These are phyloP conservation scores for Trypoxylon attenuatum DNA, from an alignment of 2,888 invertebrate genomes.

Conservation along the genomic window DNA sequence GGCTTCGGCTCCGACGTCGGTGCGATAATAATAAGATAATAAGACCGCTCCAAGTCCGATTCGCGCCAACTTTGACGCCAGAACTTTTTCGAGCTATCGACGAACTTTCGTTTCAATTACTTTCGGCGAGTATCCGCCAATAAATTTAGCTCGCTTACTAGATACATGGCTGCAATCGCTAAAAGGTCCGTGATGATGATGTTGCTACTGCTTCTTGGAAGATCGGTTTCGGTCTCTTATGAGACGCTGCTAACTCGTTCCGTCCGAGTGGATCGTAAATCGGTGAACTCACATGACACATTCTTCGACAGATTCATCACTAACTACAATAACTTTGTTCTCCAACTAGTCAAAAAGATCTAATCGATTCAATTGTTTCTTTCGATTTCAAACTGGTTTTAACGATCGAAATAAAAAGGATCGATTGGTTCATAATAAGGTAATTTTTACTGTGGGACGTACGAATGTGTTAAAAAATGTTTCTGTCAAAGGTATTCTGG, in stretches of 20 bases:
- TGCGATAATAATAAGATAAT: no score
- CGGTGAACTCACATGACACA: no score
- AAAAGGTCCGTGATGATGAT: conserved; percentile 62
- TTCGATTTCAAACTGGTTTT: no score
- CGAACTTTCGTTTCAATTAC: conserved; percentile 65
- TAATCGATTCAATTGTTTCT: no score
- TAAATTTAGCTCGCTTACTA: conserved; percentile 61
- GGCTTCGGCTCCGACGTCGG: not conserved
- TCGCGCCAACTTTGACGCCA: not conserved
- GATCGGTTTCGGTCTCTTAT: conserved; percentile 28
- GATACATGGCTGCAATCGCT: conserved; percentile 70
- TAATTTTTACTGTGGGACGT: no score
- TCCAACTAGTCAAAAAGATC: no score
- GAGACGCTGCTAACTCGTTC: conserved; percentile 18
- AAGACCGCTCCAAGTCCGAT: not conserved
- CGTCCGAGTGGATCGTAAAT: conserved; percentile 31
- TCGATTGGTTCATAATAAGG: no score
- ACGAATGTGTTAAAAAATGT: no score
- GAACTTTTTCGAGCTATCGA: conserved; percentile 8
- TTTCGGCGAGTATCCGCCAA: conserved; percentile 57
- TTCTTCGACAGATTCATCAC: not conserved
- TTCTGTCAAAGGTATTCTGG: no score
- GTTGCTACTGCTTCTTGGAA: not conserved
- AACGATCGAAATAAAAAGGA: no score
- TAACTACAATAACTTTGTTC: no score